Base-by-base conservation (phyloP, 2,113 vertebrate species). In the Dipodomys spectabilis region DNA sequence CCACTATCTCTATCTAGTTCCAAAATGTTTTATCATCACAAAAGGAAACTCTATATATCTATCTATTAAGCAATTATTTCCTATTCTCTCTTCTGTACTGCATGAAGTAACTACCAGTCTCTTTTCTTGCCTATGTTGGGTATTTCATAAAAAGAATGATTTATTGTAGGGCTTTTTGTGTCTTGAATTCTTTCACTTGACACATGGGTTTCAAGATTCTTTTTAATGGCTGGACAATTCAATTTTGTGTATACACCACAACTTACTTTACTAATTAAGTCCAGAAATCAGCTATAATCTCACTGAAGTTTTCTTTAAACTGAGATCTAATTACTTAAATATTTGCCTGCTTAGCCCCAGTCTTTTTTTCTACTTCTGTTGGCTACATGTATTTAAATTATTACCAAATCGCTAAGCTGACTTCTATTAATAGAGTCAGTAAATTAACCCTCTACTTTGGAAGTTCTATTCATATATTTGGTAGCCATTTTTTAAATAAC, bases 371-470 rank as follows among this genome's bases (percentile, higher is more conserved):
- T n/a, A 25, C 44, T 60, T 68, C 13, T 68, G 44, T 82, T 88
- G 77, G 22, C 32, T 68, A 68, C 5, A 28, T 68, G 7, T 57
- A 60, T 82, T 82, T 67, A 44, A 88, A 44, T 75, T 67, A 81
- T 87, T 92, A 74, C 22, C 16, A 82, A 62, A 60, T 68, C 23
- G 77, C n/a, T 67, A 32, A 74, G 27, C 30, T 82, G 62, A 3
- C 20, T 69, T 93, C 82, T 82, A 74, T 88, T 82, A 88, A 87
- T 68, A 23, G 79, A 77, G 22, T 68, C 44, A 45, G 12, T 77
- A 27, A 75, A 69, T 12, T 64, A 49, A 88, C 28, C 3, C 7
- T 18, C 25, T 67, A 53, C 19, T 86, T 39, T 87, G 60, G 62
- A 73, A 39, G 32, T 74, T 86, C 25, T 67, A 25, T n/a, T 64